Conservation (phyloP, 2,113 vertebrate species). For the Neolamprologus kungweensis region DNA sequence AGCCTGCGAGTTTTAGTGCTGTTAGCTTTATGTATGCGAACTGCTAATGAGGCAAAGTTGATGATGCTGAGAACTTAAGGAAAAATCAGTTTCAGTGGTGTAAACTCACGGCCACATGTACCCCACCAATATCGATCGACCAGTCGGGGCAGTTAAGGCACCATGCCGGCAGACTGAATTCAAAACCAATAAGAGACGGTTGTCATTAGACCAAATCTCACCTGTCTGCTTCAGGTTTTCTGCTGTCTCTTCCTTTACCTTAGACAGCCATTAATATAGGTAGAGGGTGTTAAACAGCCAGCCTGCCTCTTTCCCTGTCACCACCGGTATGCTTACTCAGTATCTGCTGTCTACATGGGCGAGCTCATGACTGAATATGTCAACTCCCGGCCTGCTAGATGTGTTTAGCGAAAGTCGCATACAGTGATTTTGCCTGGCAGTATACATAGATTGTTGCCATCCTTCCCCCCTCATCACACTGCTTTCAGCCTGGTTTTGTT, state of each 20-base stretch:
- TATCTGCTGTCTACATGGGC: background rate
- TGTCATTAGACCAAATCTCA: background rate
- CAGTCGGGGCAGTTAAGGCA: background rate
- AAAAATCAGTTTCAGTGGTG: background rate
- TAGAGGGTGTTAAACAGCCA: background rate
- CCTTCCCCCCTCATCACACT: background rate
- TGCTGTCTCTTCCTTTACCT: background rate
- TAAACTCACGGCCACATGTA: background rate
- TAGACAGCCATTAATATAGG: background rate
- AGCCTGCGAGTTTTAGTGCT: background rate
- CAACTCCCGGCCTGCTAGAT: background rate
- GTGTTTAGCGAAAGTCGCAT: background rate
- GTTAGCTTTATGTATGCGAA: background rate
- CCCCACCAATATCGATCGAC: background rate
- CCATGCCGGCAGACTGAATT: background rate
- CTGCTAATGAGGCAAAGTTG: background rate
- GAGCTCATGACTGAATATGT: background rate
- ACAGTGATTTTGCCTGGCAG: background rate
- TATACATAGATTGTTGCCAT: background rate
- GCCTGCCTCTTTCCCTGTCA: background rate
- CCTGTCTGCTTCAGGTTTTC: background rate
- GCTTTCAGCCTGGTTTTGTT: background rate
- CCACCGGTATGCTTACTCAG: background rate
- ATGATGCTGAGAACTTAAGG: background rate
- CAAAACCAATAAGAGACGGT: background rate